Percentiles rank a stretch among this genome's conserved stretches.
Evolutionary conservation across 2,797 vertebrate genomes (phyloP).

Genomic region (Iguana delicatissima): DNA sequence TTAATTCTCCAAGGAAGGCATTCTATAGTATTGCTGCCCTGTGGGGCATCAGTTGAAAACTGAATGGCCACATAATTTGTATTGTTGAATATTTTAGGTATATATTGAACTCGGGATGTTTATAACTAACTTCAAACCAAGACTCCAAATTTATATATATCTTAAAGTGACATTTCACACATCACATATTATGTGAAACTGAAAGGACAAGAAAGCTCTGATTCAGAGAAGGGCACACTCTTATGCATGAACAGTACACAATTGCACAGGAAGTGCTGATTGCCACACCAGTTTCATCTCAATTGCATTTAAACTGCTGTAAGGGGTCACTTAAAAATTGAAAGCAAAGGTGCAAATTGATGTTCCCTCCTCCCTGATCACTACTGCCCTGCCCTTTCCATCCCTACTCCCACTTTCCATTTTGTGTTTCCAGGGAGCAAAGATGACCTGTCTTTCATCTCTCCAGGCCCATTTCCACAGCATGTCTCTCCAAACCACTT

Average conservation of each 20-base stretch:
- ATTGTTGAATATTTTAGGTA: neutral
- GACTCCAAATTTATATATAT: neutral
- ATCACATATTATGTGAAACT: neutral
- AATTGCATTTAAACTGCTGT: neutral
- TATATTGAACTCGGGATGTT: neutral
- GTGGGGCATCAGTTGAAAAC: neutral
- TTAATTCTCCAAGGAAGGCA: neutral
- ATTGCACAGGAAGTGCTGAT: neutral
- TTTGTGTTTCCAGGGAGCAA: neutral
- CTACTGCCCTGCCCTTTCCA: neutral
- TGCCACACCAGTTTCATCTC: neutral
- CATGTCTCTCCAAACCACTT: neutral
- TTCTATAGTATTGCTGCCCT: neutral
- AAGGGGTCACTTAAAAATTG: neutral
- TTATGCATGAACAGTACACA: neutral
- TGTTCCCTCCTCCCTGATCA: neutral
- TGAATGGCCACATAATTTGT: neutral
- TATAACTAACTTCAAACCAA: slow-evolving; percentile 1
- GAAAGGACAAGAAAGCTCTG: neutral
- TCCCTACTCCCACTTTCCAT: neutral
- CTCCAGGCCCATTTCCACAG: neutral
- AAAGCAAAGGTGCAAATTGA: neutral
- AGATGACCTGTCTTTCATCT: neutral
- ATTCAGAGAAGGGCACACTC: neutral
- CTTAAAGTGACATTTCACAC: neutral